Base-by-base conservation (phyloP, 2,797 vertebrate genomes). In the Oreonectes daqikongensis region DNA sequence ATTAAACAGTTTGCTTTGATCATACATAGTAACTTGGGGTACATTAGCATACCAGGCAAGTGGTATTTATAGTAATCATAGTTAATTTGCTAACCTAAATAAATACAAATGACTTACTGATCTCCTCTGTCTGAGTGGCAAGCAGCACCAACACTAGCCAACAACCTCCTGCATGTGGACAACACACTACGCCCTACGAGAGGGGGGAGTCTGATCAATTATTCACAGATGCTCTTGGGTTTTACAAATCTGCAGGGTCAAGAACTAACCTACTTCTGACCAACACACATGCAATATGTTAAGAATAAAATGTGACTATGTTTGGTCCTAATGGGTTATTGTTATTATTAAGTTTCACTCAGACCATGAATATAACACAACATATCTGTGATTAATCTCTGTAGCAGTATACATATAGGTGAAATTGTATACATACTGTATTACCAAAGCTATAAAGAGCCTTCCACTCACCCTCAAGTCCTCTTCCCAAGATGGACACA, bases 101-200 rank as follows among this genome's bases (percentile, higher is more conserved):
- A 70, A 50, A 44, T 44, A 61, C 15, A 72, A 11, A 67, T 35
- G 18, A 72, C 60, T 80, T 87, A 98, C 97, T 89, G 90, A 88
- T 97, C 93, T 32, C 88, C 92, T 0, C 90, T 90, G 86, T 94
- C 92, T 1, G 97, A 97, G 87, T 99, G 97, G 91, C 97, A 99
- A 24, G 97, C 95, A 0, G 97, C 95, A 1, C 97, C 97, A 0
- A 97, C 93, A 0, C 97, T 98, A 85, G 97, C 97, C 38, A 94
- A 87, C 79, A 99, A 92, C 6, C 10, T 92, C 80, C 70, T 91
- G 83, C 97, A 98, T 82, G 44, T 84, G 11, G 94, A 92, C 80
- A 99, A 91, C 75, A 99, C 93, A 85, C 83, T 86, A 28, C 53
- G 90, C 65, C 97, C 97, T 99, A 71, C 72, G 60, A 81, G 80